phyloP scores from a whole-genome alignment of 2,888 invertebrate species.

The Uloborus plumipes region DNA sequence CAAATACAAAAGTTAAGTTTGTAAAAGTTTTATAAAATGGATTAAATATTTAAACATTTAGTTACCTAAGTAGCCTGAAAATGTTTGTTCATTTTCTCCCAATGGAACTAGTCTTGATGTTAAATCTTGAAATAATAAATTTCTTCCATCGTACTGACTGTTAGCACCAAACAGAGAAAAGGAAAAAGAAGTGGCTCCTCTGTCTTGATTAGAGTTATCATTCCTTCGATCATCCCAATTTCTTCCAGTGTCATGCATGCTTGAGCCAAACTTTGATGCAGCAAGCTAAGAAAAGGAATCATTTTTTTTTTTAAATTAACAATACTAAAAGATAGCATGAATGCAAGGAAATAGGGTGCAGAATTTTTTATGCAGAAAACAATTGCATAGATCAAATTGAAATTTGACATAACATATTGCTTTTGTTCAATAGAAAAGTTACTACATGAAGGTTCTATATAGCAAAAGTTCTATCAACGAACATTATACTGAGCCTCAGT shows the following conservation, averaged over 20 bases:
- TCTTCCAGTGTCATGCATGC: conserved; percentile 33
- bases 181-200: conserved; percentile 2
- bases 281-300: conserved; percentile 22
- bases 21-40: too few relatives aligned
- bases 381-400: too few relatives aligned
- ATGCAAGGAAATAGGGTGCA: too few relatives aligned
- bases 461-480: too few relatives aligned
- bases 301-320: not conserved
- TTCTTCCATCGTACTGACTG: conserved; percentile 73
- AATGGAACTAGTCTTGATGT: conserved; percentile 63
- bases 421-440: too few relatives aligned
- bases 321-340: too few relatives aligned
- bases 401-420: too few relatives aligned
- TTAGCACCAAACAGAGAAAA: conserved; percentile 45
- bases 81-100: conserved; percentile 61
- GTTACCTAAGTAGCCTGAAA: conserved; percentile 65
- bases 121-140: conserved; percentile 81
- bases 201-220: conserved; percentile 6
- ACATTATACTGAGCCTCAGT: too few relatives aligned
- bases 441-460: too few relatives aligned
- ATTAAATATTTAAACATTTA: conserved; percentile 1
- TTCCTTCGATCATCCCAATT: conserved; percentile 13
- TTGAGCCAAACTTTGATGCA: conserved; percentile 35
- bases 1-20: not conserved
- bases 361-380: too few relatives aligned